Conservation (phyloP, 2,113 vertebrate species). For the Trematocara nigrifrons region DNA sequence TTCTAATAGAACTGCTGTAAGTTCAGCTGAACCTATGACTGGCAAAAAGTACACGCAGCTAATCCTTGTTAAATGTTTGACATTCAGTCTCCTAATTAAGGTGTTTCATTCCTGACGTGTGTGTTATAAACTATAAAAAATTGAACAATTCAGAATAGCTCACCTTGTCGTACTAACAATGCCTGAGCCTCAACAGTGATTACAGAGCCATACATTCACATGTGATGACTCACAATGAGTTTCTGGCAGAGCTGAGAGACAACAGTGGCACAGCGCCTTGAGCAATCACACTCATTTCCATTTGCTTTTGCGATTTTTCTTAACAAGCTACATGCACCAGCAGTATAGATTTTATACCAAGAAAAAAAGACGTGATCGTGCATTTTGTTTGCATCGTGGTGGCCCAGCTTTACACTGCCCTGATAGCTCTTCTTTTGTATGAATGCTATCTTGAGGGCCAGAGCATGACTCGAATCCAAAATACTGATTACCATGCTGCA, state of each 20-base stretch:
- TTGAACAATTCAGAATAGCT: neutral
- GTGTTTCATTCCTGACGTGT: neutral
- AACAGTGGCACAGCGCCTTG: conserved; percentile 22
- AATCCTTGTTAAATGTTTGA: neutral
- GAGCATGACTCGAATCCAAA: neutral
- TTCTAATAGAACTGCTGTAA: accelerated
- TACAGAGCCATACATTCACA: conserved; percentile 22
- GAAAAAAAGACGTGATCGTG: neutral
- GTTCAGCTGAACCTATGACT: neutral
- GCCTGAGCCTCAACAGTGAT: neutral
- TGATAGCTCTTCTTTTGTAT: neutral
- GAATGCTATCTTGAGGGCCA: neutral
- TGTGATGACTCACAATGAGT: conserved; percentile 20
- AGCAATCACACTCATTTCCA: conserved; percentile 1
- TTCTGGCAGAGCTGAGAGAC: conserved; percentile 23
- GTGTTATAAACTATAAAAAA: neutral
- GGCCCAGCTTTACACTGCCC: neutral
- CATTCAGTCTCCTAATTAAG: neutral
- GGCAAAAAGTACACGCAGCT: neutral
- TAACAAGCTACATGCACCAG: neutral
- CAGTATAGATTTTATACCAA: neutral
- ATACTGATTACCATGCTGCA: conserved; percentile 10
- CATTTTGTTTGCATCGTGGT: neutral
- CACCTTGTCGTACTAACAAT: neutral
- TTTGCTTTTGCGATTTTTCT: neutral